Conservation (phyloP, 1,140 invertebrate species). For the Pseudoatta argentina region DNA sequence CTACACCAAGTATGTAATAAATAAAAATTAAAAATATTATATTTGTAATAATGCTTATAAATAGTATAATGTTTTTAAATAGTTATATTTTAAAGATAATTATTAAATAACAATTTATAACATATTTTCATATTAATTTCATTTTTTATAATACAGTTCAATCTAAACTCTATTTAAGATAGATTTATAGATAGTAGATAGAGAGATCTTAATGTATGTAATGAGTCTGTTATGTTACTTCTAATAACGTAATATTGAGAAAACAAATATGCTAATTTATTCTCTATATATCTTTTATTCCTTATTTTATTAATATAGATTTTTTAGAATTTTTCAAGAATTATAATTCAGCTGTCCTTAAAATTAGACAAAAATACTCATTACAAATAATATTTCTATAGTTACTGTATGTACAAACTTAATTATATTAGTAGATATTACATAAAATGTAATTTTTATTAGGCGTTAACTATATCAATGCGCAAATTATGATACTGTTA, state of each 20-base stretch:
- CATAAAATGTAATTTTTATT: slow-evolving; percentile 1
- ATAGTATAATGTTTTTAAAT: not conserved
- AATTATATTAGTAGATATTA: not conserved
- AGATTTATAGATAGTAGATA: not conserved
- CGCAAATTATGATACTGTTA: not conserved
- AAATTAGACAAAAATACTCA: not conserved
- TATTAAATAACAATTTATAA: not conserved
- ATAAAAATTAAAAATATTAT: slow-evolving; percentile 1
- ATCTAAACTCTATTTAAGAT: not conserved
- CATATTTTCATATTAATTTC: not conserved
- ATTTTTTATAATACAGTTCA: not conserved
- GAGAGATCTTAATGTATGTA: not conserved
- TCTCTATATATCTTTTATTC: not conserved
- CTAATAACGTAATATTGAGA: slow-evolving; percentile 10
- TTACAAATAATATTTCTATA: not conserved
- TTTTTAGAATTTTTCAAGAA: not conserved
- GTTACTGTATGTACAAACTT: not conserved
- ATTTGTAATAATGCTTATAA: not conserved
- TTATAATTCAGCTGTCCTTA: not conserved
- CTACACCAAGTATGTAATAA: slow-evolving; percentile 86
- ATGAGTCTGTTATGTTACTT: not conserved
- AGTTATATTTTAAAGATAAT: not conserved
- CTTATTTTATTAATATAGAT: not conserved
- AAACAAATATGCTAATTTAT: not conserved
- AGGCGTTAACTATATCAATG: not conserved